Base-by-base conservation (phyloP, 2,113 vertebrate genomes). In the Herpailurus yagouaroundi region DNA sequence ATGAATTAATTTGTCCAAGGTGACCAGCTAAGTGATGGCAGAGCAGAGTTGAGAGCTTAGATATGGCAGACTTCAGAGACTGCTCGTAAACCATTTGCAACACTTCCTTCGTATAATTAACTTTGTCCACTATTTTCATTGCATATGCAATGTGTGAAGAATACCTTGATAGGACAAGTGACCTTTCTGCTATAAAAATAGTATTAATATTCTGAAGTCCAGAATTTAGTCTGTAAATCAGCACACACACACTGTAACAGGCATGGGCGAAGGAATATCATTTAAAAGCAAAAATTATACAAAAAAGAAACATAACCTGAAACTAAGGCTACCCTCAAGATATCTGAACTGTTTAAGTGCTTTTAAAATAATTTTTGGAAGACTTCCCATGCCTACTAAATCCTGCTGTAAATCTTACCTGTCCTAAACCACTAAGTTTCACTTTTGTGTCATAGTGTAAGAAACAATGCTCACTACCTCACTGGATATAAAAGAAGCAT, bases 341-440 rank as follows among this genome's bases (percentile, higher is more conserved):
- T 81, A 55, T 91, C 74, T 85, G 50, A 89, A 94, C 8, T 69
- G 18, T 77, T 85, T 57, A 64, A 76, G 13, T 71, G 41, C 12
- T n/a, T 94, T 95, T 95, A 21, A 91, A 92, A 16, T 83, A 96
- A 77, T 88, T 89, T n/a, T 84, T 23, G 2, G 27, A n/a, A 69
- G 33, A 15, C 4, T 10, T 21, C 25, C 18, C n/a, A 48, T 57
- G 45, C 21, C 41, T 92, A 41, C 13, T 76, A 82, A 94, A 81
- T 57, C 4, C 89, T 63, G 81, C 10, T 19, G 27, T 92, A 82
- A 80, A 93, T 74, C 84, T 95, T 81, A 91, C 79, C 80, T 85
- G 83, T 91, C n/a, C 21, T 87, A 3, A 60, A 73, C 18, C 18
- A 91, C 41, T 88, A 79, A 84, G 12, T 66, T 94, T 69, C 71